These are phyloP conservation scores for Porites evermanni DNA, from an alignment of 92 coral and sea anemone species.

Conservation along the genomic window DNA sequence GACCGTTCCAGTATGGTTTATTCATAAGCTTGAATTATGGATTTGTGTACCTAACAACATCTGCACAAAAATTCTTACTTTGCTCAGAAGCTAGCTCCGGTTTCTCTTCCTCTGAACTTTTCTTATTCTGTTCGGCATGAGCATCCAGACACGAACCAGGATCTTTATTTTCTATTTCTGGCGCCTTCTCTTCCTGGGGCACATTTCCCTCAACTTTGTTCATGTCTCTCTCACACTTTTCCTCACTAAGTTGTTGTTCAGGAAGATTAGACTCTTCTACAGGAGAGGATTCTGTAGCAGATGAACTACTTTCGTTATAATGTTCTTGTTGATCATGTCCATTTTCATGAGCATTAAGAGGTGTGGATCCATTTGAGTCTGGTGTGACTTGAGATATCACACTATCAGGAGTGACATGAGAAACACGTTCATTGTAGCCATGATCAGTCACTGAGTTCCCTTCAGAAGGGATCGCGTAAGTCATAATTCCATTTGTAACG, in stretches of 20 bases:
- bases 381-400: slow-evolving; percentile 9
- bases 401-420: slow-evolving; percentile 28
- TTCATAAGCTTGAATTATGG: neutral
- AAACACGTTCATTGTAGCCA: slow-evolving; percentile 21
- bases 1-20: too few relatives aligned
- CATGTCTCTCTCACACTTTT: slow-evolving; percentile 1
- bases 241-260: slow-evolving; percentile 29
- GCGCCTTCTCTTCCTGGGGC: slow-evolving; percentile 23
- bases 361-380: slow-evolving; percentile 41
- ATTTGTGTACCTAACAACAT: too few relatives aligned
- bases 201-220: slow-evolving; percentile 3
- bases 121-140: slow-evolving; percentile 18
- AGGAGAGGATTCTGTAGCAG: neutral
- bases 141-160: neutral
- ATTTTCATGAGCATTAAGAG: slow-evolving; percentile 22
- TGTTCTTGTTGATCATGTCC: slow-evolving; percentile 25
- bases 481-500: slow-evolving; percentile 86
- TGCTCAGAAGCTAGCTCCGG: neutral
- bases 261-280: neutral
- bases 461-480: slow-evolving; percentile 68
- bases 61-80: neutral
- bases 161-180: slow-evolving; percentile 1
- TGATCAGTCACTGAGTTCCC: slow-evolving; percentile 63
- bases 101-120: neutral
- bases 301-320: slow-evolving; percentile 7